Conservation (phyloP, 1,140 invertebrate species). For the Drosophila auraria region DNA sequence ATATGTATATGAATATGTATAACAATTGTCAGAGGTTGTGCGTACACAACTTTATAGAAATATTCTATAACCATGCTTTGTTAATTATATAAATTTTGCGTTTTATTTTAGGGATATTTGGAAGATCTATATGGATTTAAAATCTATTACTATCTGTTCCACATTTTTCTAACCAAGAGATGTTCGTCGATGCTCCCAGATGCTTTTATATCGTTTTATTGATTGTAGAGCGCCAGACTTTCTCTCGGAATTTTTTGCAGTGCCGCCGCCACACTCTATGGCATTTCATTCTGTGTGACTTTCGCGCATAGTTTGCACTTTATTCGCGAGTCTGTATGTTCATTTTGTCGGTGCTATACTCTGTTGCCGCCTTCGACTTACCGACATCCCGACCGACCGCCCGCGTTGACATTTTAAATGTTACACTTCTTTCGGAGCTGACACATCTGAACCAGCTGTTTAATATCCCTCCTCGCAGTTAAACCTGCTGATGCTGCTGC, state of each 20-base stretch:
- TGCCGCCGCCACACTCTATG: slow-evolving; percentile 22
- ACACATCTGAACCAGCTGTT: slow-evolving; percentile 15
- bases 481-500: not conserved
- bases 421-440: not conserved
- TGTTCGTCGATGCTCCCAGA: too few relatives aligned
- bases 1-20: too few relatives aligned
- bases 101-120: too few relatives aligned
- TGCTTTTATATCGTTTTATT: too few relatives aligned
- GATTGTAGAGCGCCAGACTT: not conserved
- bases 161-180: too few relatives aligned
- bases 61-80: too few relatives aligned
- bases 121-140: too few relatives aligned
- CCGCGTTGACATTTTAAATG: slow-evolving; percentile 25
- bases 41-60: too few relatives aligned
- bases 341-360: slow-evolving; percentile 1
- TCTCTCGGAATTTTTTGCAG: not conserved
- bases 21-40: too few relatives aligned
- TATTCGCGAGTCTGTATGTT: slow-evolving; percentile 27
- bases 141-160: too few relatives aligned
- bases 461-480: not conserved
- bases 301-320: slow-evolving; percentile 49
- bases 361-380: not conserved
- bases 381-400: not conserved
- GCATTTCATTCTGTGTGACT: slow-evolving; percentile 44
- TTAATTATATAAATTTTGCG: too few relatives aligned